Conservation (phyloP, 2,888 invertebrate species). For the Papilio elwesi region DNA sequence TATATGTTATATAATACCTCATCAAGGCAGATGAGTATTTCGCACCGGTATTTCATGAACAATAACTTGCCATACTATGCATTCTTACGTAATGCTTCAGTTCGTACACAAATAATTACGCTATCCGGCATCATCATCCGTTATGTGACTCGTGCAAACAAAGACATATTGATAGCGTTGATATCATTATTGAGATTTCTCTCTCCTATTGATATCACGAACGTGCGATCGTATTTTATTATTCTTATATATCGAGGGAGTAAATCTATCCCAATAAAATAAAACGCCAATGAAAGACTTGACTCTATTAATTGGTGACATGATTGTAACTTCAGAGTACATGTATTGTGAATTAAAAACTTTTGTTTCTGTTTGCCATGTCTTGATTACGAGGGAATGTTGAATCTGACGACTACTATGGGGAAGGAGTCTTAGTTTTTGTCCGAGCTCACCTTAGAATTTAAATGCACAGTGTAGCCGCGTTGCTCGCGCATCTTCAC, state of each 20-base stretch:
- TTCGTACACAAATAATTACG: constrained; percentile 23
- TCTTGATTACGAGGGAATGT: constrained; percentile 18
- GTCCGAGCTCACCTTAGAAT: constrained; percentile 12
- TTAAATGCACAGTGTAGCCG: constrained; percentile 11
- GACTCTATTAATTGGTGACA: background rate
- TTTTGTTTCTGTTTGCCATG: background rate
- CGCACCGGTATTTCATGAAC: constrained; percentile 7
- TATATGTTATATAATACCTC: background rate
- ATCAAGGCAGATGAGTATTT: background rate
- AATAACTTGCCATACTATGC: constrained; percentile 8
- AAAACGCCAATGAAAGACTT: no score
- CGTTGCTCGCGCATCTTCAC: background rate
- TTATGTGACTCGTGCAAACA: constrained; percentile 20
- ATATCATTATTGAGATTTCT: constrained; percentile 14
- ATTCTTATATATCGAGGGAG: background rate
- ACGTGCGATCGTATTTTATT: background rate
- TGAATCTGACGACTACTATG: background rate
- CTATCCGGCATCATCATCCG: constrained; percentile 11
- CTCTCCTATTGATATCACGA: background rate
- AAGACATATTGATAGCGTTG: constrained; percentile 16
- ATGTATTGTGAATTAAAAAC: background rate
- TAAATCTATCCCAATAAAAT: no score
- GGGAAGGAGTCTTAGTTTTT: constrained; percentile 17
- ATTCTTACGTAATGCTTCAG: constrained; percentile 26
- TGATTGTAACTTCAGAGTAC: background rate